Base-by-base conservation (phyloP, 2,113 vertebrate species). In the Mormoops blainvillei region DNA sequence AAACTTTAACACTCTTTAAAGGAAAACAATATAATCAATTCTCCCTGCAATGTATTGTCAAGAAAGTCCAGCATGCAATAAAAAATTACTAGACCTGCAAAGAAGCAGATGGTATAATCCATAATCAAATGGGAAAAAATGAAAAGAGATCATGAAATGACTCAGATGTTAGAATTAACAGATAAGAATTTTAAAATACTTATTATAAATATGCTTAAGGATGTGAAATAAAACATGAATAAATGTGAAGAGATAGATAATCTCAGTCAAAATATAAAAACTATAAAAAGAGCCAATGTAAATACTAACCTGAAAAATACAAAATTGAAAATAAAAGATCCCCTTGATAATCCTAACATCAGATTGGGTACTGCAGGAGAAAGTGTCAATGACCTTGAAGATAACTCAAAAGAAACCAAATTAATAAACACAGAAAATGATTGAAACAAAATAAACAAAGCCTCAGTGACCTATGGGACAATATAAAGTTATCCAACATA, bases 1-100 rank as follows among this genome's bases (percentile, higher is more conserved):
- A 89, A 92, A 94, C 43, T n/a, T 83, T 61, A 83, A 70, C 19
- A 67, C 4, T 52, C 11, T 89, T 95, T 89, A 87, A 67, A 96
- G n/a, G 80, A 86, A 94, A 52, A 81, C 11, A 96, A 48, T 24
- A 87, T 20, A 48, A 87, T 82, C 26, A 56, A 50, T 73, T 61
- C 52, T 87, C 33, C 50, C 41, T 78, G 36, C 24, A 48, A 74
- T 41, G 26, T 48, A 24, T 84, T 48, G 48, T 24, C 31, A 61
- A 74, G 38, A 95, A 50, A 82, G 31, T 61, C 56, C 58, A 87
- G 16, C 52, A 82, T 15, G 38, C 14, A 43, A 77, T 86, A 43
- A 50, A 77, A 91, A 54, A 96, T 80, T 56, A 91, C n/a, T 90
- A 93, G 81, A 61, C 36, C 14, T 89, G 20, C 48, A 80, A 87